Evolutionary conservation across 2,888 invertebrate species (phyloP).

Genomic region (Erebia ligea): DNA sequence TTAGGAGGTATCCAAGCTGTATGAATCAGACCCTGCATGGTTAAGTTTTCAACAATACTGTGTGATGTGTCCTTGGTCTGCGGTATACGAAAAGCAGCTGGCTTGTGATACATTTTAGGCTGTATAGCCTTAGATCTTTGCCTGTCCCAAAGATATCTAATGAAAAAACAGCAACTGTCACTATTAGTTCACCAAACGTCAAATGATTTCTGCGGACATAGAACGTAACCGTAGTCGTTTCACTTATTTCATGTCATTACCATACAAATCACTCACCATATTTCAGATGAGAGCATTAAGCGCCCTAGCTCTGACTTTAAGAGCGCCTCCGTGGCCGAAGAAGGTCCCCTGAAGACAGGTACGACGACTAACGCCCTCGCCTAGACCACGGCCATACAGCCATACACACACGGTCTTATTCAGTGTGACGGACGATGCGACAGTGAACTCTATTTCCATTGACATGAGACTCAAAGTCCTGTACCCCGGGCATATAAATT

Average conservation of each 20-base stretch:
- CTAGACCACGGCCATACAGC: conserved; percentile 67
- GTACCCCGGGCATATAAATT: not conserved
- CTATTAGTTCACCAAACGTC: not conserved
- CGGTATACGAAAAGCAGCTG: too few relatives aligned
- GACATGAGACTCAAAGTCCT: conserved; percentile 44
- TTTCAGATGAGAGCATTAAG: conserved; percentile 90
- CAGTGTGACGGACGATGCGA: conserved; percentile 76
- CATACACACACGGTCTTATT: conserved; percentile 62
- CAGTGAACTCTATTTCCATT: conserved; percentile 63
- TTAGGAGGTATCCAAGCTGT: too few relatives aligned
- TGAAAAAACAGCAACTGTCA: not conserved
- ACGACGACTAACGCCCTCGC: conserved; percentile 74
- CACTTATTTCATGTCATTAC: conserved; percentile 60
- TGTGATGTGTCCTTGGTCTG: too few relatives aligned
- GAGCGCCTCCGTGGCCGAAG: conserved; percentile 82
- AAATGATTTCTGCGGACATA: conserved; percentile 58
- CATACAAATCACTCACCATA: conserved; percentile 78
- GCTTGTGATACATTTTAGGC: too few relatives aligned
- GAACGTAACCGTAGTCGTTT: conserved; percentile 62
- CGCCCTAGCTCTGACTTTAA: conserved; percentile 95
- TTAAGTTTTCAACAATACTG: too few relatives aligned
- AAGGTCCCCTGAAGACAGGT: conserved; percentile 76
- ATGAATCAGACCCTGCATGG: too few relatives aligned
- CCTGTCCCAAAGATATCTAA: too few relatives aligned
- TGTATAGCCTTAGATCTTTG: too few relatives aligned